A percentile compares a stretch with the other conserved stretches of the same genome.
Evolutionary conservation across 2,113 vertebrate species (phyloP).

Genomic region (Pluvialis apricaria): DNA sequence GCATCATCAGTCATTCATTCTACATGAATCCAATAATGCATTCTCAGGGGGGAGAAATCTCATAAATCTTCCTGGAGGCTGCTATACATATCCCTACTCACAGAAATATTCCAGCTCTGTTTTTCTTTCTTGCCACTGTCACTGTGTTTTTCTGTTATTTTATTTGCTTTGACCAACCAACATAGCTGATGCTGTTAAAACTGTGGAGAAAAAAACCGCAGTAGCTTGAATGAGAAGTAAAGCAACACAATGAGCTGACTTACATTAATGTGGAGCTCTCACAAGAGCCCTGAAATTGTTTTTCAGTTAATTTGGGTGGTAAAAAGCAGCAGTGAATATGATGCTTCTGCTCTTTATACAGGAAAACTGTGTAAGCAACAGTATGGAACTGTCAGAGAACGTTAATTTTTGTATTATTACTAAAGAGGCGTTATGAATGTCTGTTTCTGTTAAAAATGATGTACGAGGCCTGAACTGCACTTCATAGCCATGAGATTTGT

Average conservation of each 20-base stretch:
- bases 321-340: background rate
- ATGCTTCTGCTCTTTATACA: background rate
- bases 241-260: background rate
- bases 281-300: background rate
- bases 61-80: background rate
- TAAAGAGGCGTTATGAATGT: background rate
- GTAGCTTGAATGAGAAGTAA: background rate
- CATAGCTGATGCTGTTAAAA: background rate
- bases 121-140: background rate
- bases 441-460: background rate
- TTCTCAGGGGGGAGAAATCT: background rate
- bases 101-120: background rate
- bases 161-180: slow-evolving; percentile 13
- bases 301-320: background rate
- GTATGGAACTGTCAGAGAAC: background rate
- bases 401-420: background rate
- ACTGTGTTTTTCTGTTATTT: background rate
- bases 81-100: background rate
- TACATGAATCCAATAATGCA: background rate
- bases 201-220: background rate
- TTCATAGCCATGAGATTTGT: background rate
- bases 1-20: slow-evolving; percentile 1
- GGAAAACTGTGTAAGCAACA: background rate
- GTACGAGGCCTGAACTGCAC: background rate
- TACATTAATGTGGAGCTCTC: background rate